These are phyloP conservation scores for Dascillus cervinus DNA, from an alignment of 2,888 invertebrate genomes.

Conservation along the genomic window DNA sequence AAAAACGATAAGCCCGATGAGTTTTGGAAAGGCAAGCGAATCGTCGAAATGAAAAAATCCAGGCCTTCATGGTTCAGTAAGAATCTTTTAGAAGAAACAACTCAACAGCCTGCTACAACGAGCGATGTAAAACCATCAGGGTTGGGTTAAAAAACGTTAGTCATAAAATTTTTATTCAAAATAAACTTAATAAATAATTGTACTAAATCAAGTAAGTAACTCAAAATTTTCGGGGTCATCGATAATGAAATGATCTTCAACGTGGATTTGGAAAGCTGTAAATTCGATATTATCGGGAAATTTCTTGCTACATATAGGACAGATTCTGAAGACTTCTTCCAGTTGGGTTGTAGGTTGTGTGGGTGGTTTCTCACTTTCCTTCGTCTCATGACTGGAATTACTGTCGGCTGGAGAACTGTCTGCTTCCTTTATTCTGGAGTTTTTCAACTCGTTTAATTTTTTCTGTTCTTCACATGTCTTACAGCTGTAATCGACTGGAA, in stretches of 20 bases:
- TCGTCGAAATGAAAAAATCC: slow-evolving; percentile 79
- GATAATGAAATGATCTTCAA: slow-evolving; percentile 62
- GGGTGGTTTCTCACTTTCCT: too few species aligned
- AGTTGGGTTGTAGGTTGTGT: slow-evolving; percentile 18
- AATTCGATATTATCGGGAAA: slow-evolving; percentile 54
- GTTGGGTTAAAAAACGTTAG: slow-evolving; percentile 62
- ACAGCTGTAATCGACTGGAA: too few species aligned
- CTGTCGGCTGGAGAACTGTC: too few species aligned
- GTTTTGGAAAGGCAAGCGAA: slow-evolving; percentile 61
- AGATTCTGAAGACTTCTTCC: slow-evolving; percentile 49
- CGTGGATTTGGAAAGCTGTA: slow-evolving; percentile 64
- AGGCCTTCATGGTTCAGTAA: slow-evolving; percentile 84
- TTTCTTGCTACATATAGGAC: slow-evolving; percentile 66
- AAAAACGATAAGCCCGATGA: slow-evolving; percentile 55
- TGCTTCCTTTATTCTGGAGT: slow-evolving; percentile 13
- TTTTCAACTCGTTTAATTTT: too few species aligned
- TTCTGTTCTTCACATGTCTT: too few species aligned
- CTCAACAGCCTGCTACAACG: slow-evolving; percentile 60
- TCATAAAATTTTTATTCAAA: too few species aligned
- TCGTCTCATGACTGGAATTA: too few species aligned
- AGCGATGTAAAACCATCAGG: slow-evolving; percentile 68
- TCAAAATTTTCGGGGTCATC: slow-evolving; percentile 6
- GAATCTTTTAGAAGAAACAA: slow-evolving; percentile 72
- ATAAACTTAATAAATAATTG: too few species aligned
- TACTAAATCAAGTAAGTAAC: slow-evolving; percentile 3